Evolutionary conservation across 2,113 vertebrate genomes (phyloP), one percentile per base, ranked within the genome.

Genomic region (Rutilus rutilus): DNA sequence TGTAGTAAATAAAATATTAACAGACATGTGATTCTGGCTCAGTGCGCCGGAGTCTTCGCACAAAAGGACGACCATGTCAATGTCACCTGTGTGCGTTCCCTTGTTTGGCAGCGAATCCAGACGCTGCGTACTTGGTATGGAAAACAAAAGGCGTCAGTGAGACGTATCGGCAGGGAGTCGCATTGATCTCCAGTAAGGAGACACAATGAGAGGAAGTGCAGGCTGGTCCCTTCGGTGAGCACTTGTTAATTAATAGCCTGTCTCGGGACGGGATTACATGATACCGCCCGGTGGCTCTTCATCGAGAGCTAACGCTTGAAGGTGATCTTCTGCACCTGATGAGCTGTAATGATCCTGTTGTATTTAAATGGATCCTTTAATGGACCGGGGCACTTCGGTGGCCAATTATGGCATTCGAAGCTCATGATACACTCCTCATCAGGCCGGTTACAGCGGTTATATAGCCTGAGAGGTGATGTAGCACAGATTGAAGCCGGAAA

Each of bases 171-270:
- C 89, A 90, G 86, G 90, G 87, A 87, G 78, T 89, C 73, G 85
- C 88, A 93, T 91, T 91, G 90, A 95, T 95, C 93, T 89, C 88
- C 90, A 91, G 90, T 91, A 92, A 93, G 91, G 88, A 94, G 93
- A 93, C 91, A 92, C 84, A 94, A 89, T 85, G 86, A 88, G 77
- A 91, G 60, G 87, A 93, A 91, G 89, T 76, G 80, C 76, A 78
- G 91, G 85, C 87, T 50, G 77, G 78, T 94, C 89, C 89, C 90
- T 92, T 91, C 85, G 88, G 87, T 84, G 89, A 94, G 77, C 54
- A 92, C 54, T 92, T 90, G 91, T 94, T 95, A 96, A 95, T 95
- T 95, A 95, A 94, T 92, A 93, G 90, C 92, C 87, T 86, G 78
- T 92, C 91, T 90, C 92, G 85, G 89, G 85, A 86, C 86, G 86